Base-by-base conservation (phyloP, 2,797 vertebrate species). In the Tolypeutes matacus region DNA sequence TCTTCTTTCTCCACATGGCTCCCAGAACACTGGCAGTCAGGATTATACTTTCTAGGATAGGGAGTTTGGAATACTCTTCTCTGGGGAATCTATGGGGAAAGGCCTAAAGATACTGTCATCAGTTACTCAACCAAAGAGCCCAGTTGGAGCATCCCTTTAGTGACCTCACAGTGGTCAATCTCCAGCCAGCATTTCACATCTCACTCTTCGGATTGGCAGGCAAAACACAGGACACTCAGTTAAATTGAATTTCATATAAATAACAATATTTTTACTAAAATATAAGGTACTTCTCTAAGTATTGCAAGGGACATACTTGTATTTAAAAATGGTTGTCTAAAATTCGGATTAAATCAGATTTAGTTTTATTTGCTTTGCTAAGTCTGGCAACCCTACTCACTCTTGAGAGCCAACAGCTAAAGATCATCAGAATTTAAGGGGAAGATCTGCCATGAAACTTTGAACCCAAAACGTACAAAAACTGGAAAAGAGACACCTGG, bases 191-290 rank as follows among this genome's bases (percentile, higher is more conserved):
- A 53, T 46, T 87, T 31, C 58, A 23, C 18, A 39, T 72, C 23
- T 86, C 53, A 70, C 21, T 62, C 20, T 75, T 76, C 29, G 46
- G 20, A 1, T 17, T 94, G 23, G 34, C 76, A 56, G 65, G n/a
- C n/a, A n/a, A n/a, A n/a, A n/a, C n/a, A n/a, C n/a, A n/a, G n/a
- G n/a, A n/a, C n/a, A n/a, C n/a, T 85, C 91, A 56, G 67, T 93
- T 88, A 91, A 49, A 39, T 10, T 36, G 9, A 94, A 91, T 67
- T 89, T 82, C 84, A 89, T 18, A 86, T 67, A 85, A 94, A 84
- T 2, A 65, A 39, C 10, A 86, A 51, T 60, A 34, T 7, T 67
- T 46, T 62, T 82, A 67, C 17, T 72, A 42, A 96, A 60, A 11
- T 69, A 69, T 49, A 62, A 76, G 85, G 53, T 85, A 60, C 20